Evolutionary conservation across 2,888 invertebrate species (phyloP), one percentile per base, ranked within the genome.

Genomic region (Drosophila longiperda): DNA sequence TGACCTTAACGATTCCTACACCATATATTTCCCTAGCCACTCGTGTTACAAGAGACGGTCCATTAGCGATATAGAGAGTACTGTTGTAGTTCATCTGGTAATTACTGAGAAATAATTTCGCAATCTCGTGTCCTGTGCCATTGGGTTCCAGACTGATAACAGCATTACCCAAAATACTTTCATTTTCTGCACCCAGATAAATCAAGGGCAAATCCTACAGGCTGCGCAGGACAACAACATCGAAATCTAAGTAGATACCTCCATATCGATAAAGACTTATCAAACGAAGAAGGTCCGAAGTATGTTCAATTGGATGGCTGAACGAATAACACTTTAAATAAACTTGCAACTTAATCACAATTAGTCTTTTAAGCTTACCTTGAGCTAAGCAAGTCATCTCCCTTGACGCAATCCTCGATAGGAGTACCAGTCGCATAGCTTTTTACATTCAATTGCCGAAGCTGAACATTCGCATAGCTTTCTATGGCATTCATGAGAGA

Each of bases 211-310:
- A 50, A 34, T 89, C 73, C 67, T 92, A 91, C 54, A 92, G 78
- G 20, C 82, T 91, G 76, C 94, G 95, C 26, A 94, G 94, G 4
- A 96, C 95, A 17, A 97, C 94, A 3, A 96, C 95, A 91, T 97
- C 97, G 77, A 96, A 92, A 84, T 97, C 97, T 60, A 97, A 91
- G 90, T 96, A 97, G 58, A 96, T 95, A 0, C 97, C 97, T 15
- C 96, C 96, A 91, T 94, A 97, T 88, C 96, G 96, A 94, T 95
- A 96, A 6, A 97, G 92, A 0, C 91, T 92, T 34, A 92, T 71
- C 66, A 90, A 92, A 11, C 92, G 91, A 54, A 92, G 78, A 61
- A 92, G 91, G 69, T 92, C 92, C 1, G 91, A 89, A 42, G 90
- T 80, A 68, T 91, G 92, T 1, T 92, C 91, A 11, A 90, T 76